phyloP scores from a whole-genome alignment of 2,113 vertebrate species.

The Colius striatus region DNA sequence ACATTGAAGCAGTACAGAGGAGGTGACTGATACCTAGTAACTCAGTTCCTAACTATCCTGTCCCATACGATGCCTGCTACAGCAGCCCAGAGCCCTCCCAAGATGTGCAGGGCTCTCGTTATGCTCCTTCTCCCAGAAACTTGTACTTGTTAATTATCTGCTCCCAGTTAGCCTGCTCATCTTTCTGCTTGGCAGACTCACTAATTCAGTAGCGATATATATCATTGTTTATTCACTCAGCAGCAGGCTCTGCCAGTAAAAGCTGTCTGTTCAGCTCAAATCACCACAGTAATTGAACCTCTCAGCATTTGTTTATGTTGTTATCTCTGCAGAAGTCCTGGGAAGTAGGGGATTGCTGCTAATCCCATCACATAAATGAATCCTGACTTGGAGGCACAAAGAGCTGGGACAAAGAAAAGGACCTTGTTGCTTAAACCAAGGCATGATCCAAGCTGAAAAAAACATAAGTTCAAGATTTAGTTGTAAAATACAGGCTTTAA shows the following conservation, averaged over 20 bases:
- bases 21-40: not conserved
- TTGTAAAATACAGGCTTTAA: not conserved
- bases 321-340: not conserved
- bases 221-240: not conserved
- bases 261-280: not conserved
- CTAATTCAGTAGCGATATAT: not conserved
- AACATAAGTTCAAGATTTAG: not conserved
- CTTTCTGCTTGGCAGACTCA: not conserved
- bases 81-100: not conserved
- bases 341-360: not conserved
- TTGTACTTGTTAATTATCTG: not conserved
- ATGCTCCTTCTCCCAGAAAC: accelerated
- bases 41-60: not conserved
- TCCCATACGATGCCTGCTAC: accelerated
- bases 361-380: not conserved
- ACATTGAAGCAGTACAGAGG: too few relatives aligned
- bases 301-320: not conserved
- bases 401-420: not conserved
- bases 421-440: not conserved
- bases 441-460: not conserved
- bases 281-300: not conserved
- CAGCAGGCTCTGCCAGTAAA: not conserved
- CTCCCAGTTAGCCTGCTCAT: not conserved
- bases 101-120: accelerated
- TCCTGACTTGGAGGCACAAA: not conserved